Evolutionary conservation across 2,113 vertebrate genomes (phyloP).

Genomic region (Zingel zingel): DNA sequence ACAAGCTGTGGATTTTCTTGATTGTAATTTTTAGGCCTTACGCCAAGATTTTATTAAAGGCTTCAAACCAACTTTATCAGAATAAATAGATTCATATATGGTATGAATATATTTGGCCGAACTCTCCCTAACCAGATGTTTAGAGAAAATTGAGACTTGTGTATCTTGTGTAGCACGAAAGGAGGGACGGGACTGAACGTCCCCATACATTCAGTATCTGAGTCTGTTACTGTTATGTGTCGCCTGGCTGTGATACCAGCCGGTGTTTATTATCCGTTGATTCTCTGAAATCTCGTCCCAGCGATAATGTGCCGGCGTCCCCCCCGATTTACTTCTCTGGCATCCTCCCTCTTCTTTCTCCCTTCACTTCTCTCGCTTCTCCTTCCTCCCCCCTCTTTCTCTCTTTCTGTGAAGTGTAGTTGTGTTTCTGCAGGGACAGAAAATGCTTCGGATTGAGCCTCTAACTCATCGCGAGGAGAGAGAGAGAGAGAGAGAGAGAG

Average conservation of each 20-base stretch:
- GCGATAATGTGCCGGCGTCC: conserved; percentile 24
- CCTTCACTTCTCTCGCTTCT: background rate
- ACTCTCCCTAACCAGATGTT: background rate
- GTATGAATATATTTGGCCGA: background rate
- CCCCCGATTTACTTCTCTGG: conserved; percentile 38
- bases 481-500: background rate
- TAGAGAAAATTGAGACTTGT: background rate
- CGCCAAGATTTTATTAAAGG: background rate
- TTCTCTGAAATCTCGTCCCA: conserved; percentile 27
- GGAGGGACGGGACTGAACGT: background rate
- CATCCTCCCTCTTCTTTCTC: conserved; percentile 2
- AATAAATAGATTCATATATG: background rate
- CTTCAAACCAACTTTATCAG: background rate
- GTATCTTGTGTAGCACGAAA: background rate
- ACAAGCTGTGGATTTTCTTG: background rate
- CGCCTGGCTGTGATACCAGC: background rate
- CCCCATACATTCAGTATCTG: background rate
- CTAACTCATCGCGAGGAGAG: conserved; percentile 57
- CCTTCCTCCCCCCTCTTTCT: too few species aligned
- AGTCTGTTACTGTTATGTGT: background rate
- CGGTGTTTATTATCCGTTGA: background rate
- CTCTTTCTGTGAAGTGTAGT: conserved; percentile 29
- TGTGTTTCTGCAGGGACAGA: conserved; percentile 73
- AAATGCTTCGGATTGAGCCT: conserved; percentile 76
- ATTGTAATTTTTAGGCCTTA: background rate